Conservation (phyloP, 1,140 invertebrate genomes). For the Apis laboriosa region DNA sequence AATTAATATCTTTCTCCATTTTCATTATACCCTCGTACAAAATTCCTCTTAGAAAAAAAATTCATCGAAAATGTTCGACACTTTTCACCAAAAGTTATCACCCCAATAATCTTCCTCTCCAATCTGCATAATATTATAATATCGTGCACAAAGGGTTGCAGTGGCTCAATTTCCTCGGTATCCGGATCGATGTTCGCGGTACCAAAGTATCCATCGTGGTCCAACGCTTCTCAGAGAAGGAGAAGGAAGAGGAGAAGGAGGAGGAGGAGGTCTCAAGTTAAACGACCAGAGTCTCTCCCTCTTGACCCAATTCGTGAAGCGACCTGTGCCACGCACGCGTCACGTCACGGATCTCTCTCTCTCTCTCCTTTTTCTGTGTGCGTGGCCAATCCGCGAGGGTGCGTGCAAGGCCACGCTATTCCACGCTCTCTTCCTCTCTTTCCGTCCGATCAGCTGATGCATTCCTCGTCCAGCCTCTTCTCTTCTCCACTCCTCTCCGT, state of each 20-base stretch:
- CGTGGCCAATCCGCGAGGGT: slow-evolving; percentile 62
- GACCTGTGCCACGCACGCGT: slow-evolving; percentile 65
- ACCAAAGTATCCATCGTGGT: slow-evolving; percentile 13
- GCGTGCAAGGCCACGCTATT: slow-evolving; percentile 61
- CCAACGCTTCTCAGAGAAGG: slow-evolving; percentile 1
- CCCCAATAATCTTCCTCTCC: too few relatives aligned
- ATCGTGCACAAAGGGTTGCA: too few relatives aligned
- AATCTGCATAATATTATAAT: too few relatives aligned
- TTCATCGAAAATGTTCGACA: too few relatives aligned
- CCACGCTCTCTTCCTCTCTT: background rate
- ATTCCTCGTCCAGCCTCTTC: background rate
- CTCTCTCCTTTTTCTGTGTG: slow-evolving; percentile 35
- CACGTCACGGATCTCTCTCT: slow-evolving; percentile 58
- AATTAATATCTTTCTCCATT: too few relatives aligned
- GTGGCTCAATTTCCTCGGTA: background rate
- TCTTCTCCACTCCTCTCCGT: background rate
- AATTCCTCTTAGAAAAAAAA: too few relatives aligned
- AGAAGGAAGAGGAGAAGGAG: slow-evolving; percentile 18
- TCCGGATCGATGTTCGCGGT: background rate
- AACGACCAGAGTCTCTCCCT: slow-evolving; percentile 72
- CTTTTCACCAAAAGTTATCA: too few relatives aligned
- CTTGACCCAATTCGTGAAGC: slow-evolving; percentile 74
- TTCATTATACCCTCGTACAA: too few relatives aligned
- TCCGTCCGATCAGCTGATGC: slow-evolving; percentile 15
- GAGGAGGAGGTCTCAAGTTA: slow-evolving; percentile 57